Base-by-base conservation (phyloP, 2,113 vertebrate species). In the Rhagologus leucostigma region DNA sequence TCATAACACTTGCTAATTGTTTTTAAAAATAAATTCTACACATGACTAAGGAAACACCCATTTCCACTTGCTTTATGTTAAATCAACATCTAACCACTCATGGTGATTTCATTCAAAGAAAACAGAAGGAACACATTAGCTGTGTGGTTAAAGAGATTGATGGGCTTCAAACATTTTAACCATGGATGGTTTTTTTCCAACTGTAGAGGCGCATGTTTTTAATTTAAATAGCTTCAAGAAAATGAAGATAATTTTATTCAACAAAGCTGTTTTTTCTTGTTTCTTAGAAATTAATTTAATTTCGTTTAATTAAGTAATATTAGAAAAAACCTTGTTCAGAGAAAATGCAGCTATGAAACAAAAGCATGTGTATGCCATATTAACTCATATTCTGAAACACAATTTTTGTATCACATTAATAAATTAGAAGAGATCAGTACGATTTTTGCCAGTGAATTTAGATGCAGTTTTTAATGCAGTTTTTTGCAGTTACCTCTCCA, bases 41-140 rank as follows among this genome's bases (percentile, higher is more conserved):
- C 93, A 97, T 95, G 96, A 95, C 96, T 97, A 97, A 97, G 97
- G 98, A 98, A 98, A 98, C 98, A 97, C 97, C 98, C 98, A 97
- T 98, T 98, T 98, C 98, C 98, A 98, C 98, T 98, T 98, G 98
- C 97, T 98, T 98, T 98, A 98, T 98, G 98, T 98, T 98, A 98
- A 98, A 98, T 98, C 98, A 98, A 98, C 98, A 98, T 98, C 97
- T 98, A 98, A 97, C 98, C 97, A 97, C 98, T 98, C 97, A 96
- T 97, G 96, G 98, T 98, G 98, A 98, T 98, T 98, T 98, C 97
- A 98, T 98, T 98, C 98, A 98, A 98, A 98, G 97, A 98, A 98
- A 98, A 98, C 98, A 98, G 98, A 98, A 98, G 98, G 98, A 98
- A 98, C 94, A 85, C 96, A 98, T 98, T 98, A 98, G 97, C 91